These are phyloP conservation scores for Lampris megalopsis DNA, from an alignment of 2,113 vertebrate species.

Conservation along the genomic window DNA sequence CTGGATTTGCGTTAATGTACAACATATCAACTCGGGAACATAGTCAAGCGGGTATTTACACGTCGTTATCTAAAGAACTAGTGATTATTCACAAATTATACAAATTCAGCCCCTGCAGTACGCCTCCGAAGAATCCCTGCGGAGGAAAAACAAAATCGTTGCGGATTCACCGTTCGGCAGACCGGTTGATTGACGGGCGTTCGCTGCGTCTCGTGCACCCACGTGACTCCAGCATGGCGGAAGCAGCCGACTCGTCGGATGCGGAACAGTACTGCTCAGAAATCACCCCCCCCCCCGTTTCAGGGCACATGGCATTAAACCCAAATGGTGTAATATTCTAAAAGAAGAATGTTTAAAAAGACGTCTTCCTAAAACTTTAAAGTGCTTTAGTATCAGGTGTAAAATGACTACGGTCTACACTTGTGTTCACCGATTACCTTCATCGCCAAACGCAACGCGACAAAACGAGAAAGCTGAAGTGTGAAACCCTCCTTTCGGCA, in stretches of 20 bases:
- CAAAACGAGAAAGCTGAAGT: conserved; percentile 5
- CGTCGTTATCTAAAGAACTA: conserved; percentile 29
- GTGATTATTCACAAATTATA: conserved; percentile 70
- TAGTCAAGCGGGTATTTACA: conserved; percentile 65
- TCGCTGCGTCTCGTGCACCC: conserved; percentile 26
- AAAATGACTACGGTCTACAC: conserved; percentile 21
- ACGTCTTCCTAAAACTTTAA: conserved; percentile 31
- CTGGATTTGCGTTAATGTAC: conserved; percentile 46
- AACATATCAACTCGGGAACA: conserved; percentile 38
- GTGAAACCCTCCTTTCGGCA: neutral
- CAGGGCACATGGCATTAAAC: neutral
- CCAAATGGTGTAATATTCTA: neutral
- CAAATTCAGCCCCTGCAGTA: conserved; percentile 69
- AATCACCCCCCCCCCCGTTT: conserved; percentile 4
- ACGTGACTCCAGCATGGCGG: neutral
- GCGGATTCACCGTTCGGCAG: conserved; percentile 12
- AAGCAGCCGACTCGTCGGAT: neutral
- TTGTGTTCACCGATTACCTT: conserved; percentile 22
- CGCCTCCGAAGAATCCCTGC: conserved; percentile 25
- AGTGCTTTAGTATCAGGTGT: conserved; percentile 40
- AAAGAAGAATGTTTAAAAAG: conserved; percentile 9
- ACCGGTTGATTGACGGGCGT: conserved; percentile 14
- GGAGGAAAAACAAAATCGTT: conserved; percentile 4
- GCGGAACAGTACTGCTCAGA: neutral
- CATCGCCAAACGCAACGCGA: conserved; percentile 8